Conservation (phyloP, 1,140 invertebrate species). For the Diachasmimorpha longicaudata region DNA sequence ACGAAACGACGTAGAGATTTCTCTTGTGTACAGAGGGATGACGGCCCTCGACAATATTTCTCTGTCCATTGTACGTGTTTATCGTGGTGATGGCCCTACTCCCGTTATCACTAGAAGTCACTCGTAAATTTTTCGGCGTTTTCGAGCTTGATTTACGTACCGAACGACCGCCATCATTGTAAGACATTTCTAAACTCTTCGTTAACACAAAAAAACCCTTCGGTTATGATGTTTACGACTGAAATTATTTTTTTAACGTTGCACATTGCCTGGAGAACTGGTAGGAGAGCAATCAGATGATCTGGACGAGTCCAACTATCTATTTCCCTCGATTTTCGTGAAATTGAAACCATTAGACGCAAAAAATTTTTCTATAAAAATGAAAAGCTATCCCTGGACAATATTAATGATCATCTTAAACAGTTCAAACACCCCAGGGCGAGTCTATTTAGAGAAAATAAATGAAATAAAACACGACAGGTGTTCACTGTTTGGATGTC, state of each 20-base stretch:
- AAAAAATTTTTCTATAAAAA: too few relatives aligned
- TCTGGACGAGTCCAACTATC: too few relatives aligned
- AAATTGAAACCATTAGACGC: too few relatives aligned
- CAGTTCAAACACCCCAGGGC: not conserved
- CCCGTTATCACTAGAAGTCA: constrained; percentile 58
- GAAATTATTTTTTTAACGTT: not conserved
- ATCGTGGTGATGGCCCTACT: constrained; percentile 55
- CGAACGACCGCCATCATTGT: constrained; percentile 63
- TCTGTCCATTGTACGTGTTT: constrained; percentile 48
- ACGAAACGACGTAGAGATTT: constrained; percentile 84
- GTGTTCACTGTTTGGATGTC: not conserved
- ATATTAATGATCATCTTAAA: too few relatives aligned
- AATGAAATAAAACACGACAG: not conserved
- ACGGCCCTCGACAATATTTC: constrained; percentile 49
- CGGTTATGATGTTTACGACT: not conserved
- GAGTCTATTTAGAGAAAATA: not conserved
- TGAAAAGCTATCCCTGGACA: too few relatives aligned
- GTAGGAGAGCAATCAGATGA: too few relatives aligned
- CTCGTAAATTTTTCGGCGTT: constrained; percentile 61
- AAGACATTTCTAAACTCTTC: constrained; percentile 54
- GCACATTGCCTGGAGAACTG: not conserved
- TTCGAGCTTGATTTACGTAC: constrained; percentile 59
- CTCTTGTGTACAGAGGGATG: constrained; percentile 81
- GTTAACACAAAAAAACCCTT: not conserved
- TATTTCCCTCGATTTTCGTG: too few relatives aligned